phyloP scores from a whole-genome alignment of 2,797 vertebrate genomes.

The Ciconia nigra region DNA sequence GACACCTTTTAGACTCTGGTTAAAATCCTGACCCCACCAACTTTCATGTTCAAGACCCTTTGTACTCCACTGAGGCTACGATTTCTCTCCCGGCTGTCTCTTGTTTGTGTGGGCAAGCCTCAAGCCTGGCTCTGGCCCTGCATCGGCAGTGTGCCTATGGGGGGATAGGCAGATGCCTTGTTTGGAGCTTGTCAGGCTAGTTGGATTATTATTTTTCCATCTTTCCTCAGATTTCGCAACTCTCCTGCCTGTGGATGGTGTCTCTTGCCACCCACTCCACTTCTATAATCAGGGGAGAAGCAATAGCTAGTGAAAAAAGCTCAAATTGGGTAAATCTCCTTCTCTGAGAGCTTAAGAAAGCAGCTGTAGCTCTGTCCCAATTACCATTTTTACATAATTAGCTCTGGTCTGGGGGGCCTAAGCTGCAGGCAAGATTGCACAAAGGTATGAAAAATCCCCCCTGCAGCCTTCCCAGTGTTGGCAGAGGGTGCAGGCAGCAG shows the following conservation, averaged over 20 bases:
- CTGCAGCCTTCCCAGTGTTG: neutral
- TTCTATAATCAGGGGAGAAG: slow-evolving; percentile 7
- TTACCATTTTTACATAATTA: neutral
- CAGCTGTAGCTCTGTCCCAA: neutral
- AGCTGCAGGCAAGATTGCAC: neutral
- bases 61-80: neutral
- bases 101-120: neutral
- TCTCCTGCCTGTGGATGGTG: neutral
- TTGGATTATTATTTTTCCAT: neutral
- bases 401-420: neutral
- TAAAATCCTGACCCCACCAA: neutral
- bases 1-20: neutral
- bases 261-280: neutral
- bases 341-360: neutral
- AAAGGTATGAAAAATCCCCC: neutral
- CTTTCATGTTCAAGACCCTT: neutral
- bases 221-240: neutral
- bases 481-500: neutral
- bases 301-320: neutral
- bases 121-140: neutral
- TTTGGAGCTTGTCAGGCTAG: neutral
- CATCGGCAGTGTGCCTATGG: fast-evolving
- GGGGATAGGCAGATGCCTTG: neutral
- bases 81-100: neutral
- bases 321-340: neutral